Evolutionary conservation across 2,888 invertebrate genomes (phyloP), one percentile per base, ranked within the genome.

Genomic region (Hydrotaea cyrtoneurina): DNA sequence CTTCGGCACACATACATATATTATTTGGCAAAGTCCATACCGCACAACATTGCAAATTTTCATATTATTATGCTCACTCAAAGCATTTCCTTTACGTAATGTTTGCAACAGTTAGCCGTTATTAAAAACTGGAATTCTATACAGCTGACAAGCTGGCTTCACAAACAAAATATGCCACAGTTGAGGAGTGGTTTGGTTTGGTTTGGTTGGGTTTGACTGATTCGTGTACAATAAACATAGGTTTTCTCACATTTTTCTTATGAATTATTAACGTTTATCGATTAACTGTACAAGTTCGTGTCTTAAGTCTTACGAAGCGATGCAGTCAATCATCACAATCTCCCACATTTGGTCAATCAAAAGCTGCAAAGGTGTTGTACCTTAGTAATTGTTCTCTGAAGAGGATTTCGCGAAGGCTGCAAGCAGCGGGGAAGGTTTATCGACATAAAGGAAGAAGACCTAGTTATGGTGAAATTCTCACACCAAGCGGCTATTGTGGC

Each of bases 381-480:
- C 23, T 59, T 59, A 23, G 15, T 59, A 59, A 59, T 26, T 26
- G 59, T 4, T 26, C 23, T 11, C 59, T 8, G 13, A 59, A 59
- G 5, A 26, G 31, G 2, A 31, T 31, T 31, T 4, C 3, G 31
- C 4, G 13, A 23, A 50, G 39, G 13, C 31, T 55, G 21, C 10
- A 3, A 39, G 39, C 50, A 2, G n/a, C 50, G n/a, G 13, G 31
- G 23, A 8, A 59, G 26, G 59, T 57, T 23, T 19, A 43, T 57
- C 23, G 21, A 43, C 13, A 23, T 2, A 3, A 5, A 23, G 13
- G 0, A 21, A n/a, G n/a, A n/a, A 57, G 23, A 57, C 53, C 53
- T 78, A 43, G 71, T 11, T 66, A 15, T 62, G n/a, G n/a, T n/a
- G 55, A 5, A 79, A 64, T 64, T 79, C 72, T 76, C 79, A 76